Evolutionary conservation across 2,113 vertebrate species (phyloP).

Genomic region (Entomyzon cyanotis): DNA sequence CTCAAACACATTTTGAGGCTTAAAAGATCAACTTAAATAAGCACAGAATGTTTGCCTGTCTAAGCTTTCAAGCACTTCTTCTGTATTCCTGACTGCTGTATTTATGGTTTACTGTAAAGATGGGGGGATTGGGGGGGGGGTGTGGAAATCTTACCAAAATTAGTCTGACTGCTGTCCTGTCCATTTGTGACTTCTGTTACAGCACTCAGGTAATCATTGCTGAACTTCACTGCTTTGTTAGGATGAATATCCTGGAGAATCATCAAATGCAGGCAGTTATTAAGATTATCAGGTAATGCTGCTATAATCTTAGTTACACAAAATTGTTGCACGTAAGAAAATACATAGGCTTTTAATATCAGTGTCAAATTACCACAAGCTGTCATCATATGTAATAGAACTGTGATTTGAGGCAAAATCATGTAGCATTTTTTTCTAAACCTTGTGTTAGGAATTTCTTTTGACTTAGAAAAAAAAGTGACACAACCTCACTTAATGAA

Average conservation of each 20-base stretch:
- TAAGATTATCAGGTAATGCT: background rate
- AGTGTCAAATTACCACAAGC: background rate
- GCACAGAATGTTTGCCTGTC: background rate
- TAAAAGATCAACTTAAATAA: background rate
- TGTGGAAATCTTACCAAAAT: slow-evolving; percentile 63
- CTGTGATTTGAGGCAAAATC: background rate
- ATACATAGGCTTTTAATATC: background rate
- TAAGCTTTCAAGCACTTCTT: background rate
- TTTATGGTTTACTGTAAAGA: background rate
- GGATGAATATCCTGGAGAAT: slow-evolving; percentile 61
- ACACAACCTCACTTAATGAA: background rate
- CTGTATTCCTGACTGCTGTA: background rate
- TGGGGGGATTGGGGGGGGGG: no score
- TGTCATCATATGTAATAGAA: background rate
- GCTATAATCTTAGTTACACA: background rate
- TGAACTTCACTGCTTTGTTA: slow-evolving; percentile 60
- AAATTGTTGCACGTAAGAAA: background rate
- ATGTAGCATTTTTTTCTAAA: background rate
- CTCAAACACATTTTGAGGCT: background rate
- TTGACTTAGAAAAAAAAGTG: background rate
- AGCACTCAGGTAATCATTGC: slow-evolving; percentile 47
- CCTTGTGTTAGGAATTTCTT: background rate
- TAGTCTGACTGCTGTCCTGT: slow-evolving; percentile 54
- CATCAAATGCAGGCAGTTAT: slow-evolving; percentile 7
- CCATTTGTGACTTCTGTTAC: slow-evolving; percentile 55